phyloP scores from a whole-genome alignment of 1,140 invertebrate species.

The Hyposmocoma kahamanoa region DNA sequence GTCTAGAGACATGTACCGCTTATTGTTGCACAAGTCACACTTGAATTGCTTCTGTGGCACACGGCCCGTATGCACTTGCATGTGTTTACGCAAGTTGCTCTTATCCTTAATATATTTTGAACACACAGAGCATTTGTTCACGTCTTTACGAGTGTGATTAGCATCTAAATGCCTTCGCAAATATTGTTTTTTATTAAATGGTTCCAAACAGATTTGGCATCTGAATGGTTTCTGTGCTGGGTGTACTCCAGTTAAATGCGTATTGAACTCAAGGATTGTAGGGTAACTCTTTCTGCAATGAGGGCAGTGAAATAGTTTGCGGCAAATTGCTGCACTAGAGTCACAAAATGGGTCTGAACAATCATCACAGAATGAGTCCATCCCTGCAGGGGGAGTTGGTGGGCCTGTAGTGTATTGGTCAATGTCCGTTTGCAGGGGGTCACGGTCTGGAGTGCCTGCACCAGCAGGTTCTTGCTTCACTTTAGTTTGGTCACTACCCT shows the following conservation, averaged over 20 bases:
- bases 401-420: conserved; percentile 44
- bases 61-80: conserved; percentile 71
- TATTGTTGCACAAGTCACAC: conserved; percentile 72
- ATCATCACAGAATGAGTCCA: conserved; percentile 68
- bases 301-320: conserved; percentile 70
- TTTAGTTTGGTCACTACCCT: conserved; percentile 64
- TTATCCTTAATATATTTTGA: conserved; percentile 74
- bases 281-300: conserved; percentile 72
- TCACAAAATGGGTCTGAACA: conserved; percentile 73
- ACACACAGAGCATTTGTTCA: conserved; percentile 72
- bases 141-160: conserved; percentile 68
- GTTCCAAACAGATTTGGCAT: conserved; percentile 71
- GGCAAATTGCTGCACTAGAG: conserved; percentile 58
- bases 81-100: conserved; percentile 71
- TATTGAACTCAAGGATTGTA: conserved; percentile 70
- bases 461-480: conserved; percentile 65
- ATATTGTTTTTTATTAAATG: conserved; percentile 69
- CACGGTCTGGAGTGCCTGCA: conserved; percentile 51
- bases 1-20: conserved; percentile 71
- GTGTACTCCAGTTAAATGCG: conserved; percentile 69
- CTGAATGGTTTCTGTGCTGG: conserved; percentile 71
- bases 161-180: conserved; percentile 67
- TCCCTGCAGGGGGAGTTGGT: conserved; percentile 52
- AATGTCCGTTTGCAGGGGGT: conserved; percentile 48
- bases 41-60: conserved; percentile 74